A percentile compares a stretch with the other conserved stretches of the same genome.
phyloP scores from a whole-genome alignment of 1,140 invertebrate species.

The Polyergus mexicanus region DNA sequence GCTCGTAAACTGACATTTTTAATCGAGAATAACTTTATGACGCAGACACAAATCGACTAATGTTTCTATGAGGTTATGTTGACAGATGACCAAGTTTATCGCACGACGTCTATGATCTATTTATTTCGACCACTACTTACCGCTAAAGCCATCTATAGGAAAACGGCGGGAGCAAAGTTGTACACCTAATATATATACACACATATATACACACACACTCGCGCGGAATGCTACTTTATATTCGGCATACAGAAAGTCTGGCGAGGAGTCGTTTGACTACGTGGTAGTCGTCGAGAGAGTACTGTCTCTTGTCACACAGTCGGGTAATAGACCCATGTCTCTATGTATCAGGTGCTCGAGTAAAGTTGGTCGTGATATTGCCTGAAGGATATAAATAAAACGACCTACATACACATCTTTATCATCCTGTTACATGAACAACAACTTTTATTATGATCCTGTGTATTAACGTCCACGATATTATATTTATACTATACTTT shows the following conservation, averaged over 20 bases:
- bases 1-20: no score
- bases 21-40: no score
- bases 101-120: no score
- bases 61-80: no score
- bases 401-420: conserved; percentile 49
- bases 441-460: conserved; percentile 11
- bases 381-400: conserved; percentile 56
- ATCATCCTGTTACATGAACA: conserved; percentile 24
- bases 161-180: no score
- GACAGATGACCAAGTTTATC: no score
- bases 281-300: conserved; percentile 60
- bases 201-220: no score
- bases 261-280: conserved; percentile 62
- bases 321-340: conserved; percentile 35
- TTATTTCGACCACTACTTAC: no score
- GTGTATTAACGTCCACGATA: conserved; percentile 24
- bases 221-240: conserved; percentile 72
- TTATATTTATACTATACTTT: conserved; percentile 3
- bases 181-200: no score
- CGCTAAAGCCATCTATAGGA: no score
- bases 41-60: no score
- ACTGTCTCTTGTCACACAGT: conserved; percentile 47
- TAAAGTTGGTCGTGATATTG: conserved; percentile 55
- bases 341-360: conserved; percentile 54
- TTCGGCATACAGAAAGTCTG: conserved; percentile 72